phyloP scores from a whole-genome alignment of 2,888 invertebrate species.

The Drosophila picticornis region DNA sequence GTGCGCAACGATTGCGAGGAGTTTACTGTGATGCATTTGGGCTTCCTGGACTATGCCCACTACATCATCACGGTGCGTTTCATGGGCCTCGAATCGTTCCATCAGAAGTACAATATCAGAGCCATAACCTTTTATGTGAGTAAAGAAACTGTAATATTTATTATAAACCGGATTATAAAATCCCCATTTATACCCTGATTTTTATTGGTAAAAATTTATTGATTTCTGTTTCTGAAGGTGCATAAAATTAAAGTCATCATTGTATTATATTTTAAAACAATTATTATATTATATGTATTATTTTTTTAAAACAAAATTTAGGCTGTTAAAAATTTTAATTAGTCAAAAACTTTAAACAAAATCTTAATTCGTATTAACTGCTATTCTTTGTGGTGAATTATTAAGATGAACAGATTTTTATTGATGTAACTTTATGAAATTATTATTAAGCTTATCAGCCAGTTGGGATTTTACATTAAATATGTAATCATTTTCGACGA shows the following conservation, averaged over 20 bases:
- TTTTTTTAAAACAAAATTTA: background rate
- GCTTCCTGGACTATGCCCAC: conserved; percentile 94
- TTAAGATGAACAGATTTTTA: background rate
- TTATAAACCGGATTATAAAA: background rate
- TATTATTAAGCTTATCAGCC: no score
- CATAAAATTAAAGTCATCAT: background rate
- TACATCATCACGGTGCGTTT: conserved; percentile 94
- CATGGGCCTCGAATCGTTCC: conserved; percentile 93
- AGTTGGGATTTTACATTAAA: no score
- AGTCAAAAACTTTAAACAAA: no score
- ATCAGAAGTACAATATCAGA: conserved; percentile 93
- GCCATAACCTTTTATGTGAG: conserved; percentile 94
- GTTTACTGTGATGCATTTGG: conserved; percentile 94
- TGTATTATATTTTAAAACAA: background rate
- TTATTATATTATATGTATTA: no score
- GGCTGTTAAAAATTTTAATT: background rate
- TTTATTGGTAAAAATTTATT: background rate
- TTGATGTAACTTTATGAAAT: no score
- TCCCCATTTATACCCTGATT: background rate
- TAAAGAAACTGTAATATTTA: conserved; percentile 58
- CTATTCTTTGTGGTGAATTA: no score
- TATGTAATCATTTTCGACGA: background rate
- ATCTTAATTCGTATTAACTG: no score
- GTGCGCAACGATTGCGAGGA: conserved; percentile 93
- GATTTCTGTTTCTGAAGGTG: background rate